Conservation (phyloP, 1,140 invertebrate genomes). For the Eriosoma lanigerum region DNA sequence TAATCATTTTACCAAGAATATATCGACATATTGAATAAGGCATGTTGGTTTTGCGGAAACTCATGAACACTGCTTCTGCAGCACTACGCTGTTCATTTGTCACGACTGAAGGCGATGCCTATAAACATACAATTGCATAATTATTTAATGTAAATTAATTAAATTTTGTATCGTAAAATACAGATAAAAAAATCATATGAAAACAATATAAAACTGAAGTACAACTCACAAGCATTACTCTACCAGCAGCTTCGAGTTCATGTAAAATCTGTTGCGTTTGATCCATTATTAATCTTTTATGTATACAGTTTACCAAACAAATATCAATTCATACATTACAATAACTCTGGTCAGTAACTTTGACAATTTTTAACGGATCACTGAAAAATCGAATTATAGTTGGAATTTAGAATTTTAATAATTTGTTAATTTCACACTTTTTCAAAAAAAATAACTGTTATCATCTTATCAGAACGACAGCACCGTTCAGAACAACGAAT, state of each 20-base stretch:
- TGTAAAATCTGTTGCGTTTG: constrained; percentile 59
- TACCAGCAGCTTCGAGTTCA: constrained; percentile 69
- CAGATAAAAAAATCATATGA: constrained; percentile 43
- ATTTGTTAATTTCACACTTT: neutral
- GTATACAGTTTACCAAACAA: neutral
- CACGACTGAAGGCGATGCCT: constrained; percentile 82
- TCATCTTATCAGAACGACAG: constrained; percentile 20
- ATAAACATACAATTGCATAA: constrained; percentile 44
- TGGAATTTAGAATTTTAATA: neutral
- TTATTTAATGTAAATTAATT: constrained; percentile 3
- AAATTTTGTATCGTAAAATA: neutral
- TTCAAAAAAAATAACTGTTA: constrained; percentile 36
- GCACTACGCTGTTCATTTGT: constrained; percentile 73
- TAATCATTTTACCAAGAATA: constrained; percentile 66
- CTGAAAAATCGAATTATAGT: no score
- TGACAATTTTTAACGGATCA: no score
- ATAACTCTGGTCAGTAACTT: neutral
- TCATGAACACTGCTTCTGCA: constrained; percentile 77
- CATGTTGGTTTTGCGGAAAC: constrained; percentile 78
- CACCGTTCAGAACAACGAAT: no score
- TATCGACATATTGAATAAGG: constrained; percentile 79
- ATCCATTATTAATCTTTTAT: constrained; percentile 14
- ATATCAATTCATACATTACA: neutral
- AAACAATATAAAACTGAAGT: no score
- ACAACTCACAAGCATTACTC: constrained; percentile 68